Evolutionary conservation across 2,797 vertebrate species (phyloP).

Genomic region (Siniperca obscura): DNA sequence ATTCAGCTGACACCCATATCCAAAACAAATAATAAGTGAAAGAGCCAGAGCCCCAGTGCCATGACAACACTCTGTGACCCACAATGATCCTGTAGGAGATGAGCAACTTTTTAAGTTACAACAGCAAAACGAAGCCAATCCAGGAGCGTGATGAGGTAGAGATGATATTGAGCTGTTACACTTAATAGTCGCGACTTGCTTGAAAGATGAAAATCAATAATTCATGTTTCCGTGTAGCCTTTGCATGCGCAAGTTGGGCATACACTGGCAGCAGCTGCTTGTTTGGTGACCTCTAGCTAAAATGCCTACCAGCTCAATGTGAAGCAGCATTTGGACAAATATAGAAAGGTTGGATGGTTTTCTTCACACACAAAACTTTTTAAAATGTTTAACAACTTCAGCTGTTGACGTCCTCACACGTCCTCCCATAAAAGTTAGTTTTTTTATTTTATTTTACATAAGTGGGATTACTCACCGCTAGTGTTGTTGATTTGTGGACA

Average conservation of each 20-base stretch:
- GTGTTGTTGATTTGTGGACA: background rate
- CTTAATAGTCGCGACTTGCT: background rate
- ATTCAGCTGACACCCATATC: slow-evolving; percentile 32
- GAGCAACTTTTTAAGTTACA: background rate
- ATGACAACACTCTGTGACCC: background rate
- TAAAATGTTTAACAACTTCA: background rate
- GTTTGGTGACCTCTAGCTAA: background rate
- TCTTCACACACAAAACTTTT: too few species aligned
- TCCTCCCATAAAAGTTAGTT: background rate
- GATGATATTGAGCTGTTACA: background rate
- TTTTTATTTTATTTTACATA: background rate
- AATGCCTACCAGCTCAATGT: background rate
- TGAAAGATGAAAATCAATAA: background rate
- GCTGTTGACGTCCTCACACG: background rate
- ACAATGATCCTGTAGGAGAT: background rate
- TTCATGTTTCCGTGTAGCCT: background rate
- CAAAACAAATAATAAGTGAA: slow-evolving; percentile 34
- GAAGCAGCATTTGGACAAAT: background rate
- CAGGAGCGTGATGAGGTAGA: background rate
- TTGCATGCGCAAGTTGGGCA: background rate
- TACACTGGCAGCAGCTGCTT: background rate
- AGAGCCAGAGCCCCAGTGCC: slow-evolving; percentile 12
- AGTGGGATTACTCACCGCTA: background rate
- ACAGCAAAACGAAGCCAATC: background rate
- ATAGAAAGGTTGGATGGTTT: background rate